Evolutionary conservation across 2,797 vertebrate species (phyloP).

Genomic region (Gila robusta): DNA sequence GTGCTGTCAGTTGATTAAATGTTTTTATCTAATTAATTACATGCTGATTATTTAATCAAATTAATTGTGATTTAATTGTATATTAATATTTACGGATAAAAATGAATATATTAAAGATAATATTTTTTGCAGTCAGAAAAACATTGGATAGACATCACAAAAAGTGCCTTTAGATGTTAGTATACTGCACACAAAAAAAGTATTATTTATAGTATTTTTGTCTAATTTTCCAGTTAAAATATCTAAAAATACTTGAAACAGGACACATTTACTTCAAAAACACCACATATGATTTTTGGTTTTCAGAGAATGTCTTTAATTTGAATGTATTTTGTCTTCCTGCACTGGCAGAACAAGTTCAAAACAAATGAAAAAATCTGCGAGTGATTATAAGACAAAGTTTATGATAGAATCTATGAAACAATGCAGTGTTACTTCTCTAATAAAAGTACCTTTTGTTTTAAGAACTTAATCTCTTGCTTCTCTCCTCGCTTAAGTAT

Average conservation of each 20-base stretch:
- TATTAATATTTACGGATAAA: neutral
- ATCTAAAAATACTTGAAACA: neutral
- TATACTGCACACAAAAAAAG: neutral
- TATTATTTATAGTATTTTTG: neutral
- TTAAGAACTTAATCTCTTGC: neutral
- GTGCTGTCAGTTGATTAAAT: neutral
- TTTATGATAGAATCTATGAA: too few species aligned
- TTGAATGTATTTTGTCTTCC: neutral
- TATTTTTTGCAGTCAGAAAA: neutral
- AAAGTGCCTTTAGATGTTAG: neutral
- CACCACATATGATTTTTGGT: neutral
- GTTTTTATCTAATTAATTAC: neutral
- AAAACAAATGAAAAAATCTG: neutral
- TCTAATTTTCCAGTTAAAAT: neutral
- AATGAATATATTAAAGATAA: neutral
- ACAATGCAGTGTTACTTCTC: too few species aligned
- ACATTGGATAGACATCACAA: neutral
- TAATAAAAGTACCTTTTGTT: too few species aligned
- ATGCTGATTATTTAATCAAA: neutral
- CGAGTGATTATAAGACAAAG: neutral
- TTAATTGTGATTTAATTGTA: neutral
- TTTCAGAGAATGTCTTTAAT: neutral
- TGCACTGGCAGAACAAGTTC: neutral
- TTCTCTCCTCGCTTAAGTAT: neutral
- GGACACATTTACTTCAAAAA: neutral